phyloP scores from a whole-genome alignment of 2,888 invertebrate genomes.

The Bruchidius siliquastri region DNA sequence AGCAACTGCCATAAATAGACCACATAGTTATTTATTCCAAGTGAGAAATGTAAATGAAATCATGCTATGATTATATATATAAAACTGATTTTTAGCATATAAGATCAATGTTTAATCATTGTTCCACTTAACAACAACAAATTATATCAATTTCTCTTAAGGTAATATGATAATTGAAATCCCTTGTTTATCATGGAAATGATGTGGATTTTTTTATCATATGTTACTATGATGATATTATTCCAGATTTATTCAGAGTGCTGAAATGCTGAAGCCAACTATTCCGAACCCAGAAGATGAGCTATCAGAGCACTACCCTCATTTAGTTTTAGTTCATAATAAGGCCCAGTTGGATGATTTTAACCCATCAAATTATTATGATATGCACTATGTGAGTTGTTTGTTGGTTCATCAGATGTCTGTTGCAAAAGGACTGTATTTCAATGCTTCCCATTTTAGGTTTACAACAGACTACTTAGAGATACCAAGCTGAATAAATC shows the following conservation, averaged over 20 bases:
- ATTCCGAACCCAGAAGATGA: constrained; percentile 63
- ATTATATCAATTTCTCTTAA: too few species aligned
- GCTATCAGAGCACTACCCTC: constrained; percentile 74
- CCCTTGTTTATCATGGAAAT: too few species aligned
- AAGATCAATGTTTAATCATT: neutral
- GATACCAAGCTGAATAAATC: constrained; percentile 64
- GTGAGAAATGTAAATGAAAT: too few species aligned
- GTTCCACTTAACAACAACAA: neutral
- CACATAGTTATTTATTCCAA: too few species aligned
- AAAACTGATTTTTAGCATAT: too few species aligned
- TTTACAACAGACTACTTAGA: constrained; percentile 53
- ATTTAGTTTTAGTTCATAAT: constrained; percentile 79
- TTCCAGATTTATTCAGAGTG: constrained; percentile 70
- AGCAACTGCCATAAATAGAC: too few species aligned
- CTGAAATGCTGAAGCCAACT: constrained; percentile 83
- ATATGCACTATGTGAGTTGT: constrained; percentile 55
- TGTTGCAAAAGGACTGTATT: neutral
- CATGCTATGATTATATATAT: too few species aligned
- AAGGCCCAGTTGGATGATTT: constrained; percentile 72
- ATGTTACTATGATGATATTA: constrained; percentile 2
- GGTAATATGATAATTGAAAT: too few species aligned
- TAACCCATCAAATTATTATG: constrained; percentile 54
- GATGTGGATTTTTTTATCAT: neutral
- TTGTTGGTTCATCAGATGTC: neutral
- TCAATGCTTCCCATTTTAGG: constrained; percentile 29